Conservation (phyloP, 1,140 invertebrate species). For the Scaptomyza pallida region DNA sequence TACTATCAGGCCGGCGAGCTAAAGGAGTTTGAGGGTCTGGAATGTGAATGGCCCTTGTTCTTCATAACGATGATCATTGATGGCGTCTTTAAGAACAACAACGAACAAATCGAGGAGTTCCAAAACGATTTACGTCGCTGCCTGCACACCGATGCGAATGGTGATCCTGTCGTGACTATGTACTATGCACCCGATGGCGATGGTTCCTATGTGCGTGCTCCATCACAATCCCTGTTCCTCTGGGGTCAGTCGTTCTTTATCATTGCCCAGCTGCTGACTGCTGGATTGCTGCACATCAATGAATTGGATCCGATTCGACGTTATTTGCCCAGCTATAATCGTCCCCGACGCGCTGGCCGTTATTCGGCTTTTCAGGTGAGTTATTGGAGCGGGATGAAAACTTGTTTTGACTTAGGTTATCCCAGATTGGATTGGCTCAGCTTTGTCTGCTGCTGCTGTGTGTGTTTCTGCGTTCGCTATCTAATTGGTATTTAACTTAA, state of each 20-base stretch:
- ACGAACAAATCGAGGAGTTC: conserved; percentile 97
- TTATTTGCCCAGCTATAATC: conserved; percentile 97
- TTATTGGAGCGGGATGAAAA: conserved; percentile 18
- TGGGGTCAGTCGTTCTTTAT: conserved; percentile 98
- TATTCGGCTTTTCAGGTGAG: conserved; percentile 98
- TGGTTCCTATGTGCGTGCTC: conserved; percentile 78
- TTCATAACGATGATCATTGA: conserved; percentile 98
- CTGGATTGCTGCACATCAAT: conserved; percentile 95
- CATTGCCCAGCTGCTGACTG: conserved; percentile 95
- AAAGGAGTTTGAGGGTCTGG: conserved; percentile 97
- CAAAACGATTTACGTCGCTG: conserved; percentile 91
- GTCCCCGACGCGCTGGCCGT: conserved; percentile 94
- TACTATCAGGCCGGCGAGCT: conserved; percentile 88
- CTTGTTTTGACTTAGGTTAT: neutral
- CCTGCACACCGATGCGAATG: conserved; percentile 90
- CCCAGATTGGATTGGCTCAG: conserved; percentile 9
- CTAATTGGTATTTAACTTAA: conserved; percentile 55
- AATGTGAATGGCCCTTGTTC: conserved; percentile 99
- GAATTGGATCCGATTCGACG: conserved; percentile 98
- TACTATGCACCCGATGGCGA: conserved; percentile 95
- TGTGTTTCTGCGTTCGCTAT: conserved; percentile 63
- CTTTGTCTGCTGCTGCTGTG: conserved; percentile 52
- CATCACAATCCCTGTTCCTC: conserved; percentile 85
- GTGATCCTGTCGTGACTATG: conserved; percentile 92
- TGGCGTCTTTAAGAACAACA: conserved; percentile 94